Evolutionary conservation across 1,140 invertebrate species (phyloP).

Genomic region (Cyrtorhinus lividipennis): DNA sequence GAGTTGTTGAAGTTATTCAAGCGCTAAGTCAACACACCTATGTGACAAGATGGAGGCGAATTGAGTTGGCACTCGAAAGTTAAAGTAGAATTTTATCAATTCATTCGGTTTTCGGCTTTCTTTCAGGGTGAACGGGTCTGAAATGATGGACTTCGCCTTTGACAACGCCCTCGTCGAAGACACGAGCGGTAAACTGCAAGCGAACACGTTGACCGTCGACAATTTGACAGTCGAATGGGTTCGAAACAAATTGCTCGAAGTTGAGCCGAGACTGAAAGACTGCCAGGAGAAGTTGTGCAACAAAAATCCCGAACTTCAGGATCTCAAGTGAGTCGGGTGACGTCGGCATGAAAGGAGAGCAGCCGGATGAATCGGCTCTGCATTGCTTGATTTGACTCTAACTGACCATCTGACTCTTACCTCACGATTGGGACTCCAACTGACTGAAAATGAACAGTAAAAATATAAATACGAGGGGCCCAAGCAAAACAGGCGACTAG

Average conservation of each 20-base stretch:
- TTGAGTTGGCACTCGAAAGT: no score
- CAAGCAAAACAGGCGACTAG: no score
- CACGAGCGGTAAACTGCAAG: constrained; percentile 60
- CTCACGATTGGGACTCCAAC: no score
- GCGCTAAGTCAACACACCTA: no score
- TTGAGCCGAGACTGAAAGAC: constrained; percentile 55
- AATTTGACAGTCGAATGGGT: constrained; percentile 81
- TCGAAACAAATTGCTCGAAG: constrained; percentile 54
- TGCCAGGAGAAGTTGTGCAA: constrained; percentile 36
- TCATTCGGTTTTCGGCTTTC: background rate
- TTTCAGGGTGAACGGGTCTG: constrained; percentile 23
- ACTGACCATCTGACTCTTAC: no score
- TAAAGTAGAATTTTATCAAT: background rate
- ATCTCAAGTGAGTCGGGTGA: constrained; percentile 16
- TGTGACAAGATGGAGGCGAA: background rate
- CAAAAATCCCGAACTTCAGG: constrained; percentile 20
- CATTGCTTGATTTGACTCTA: no score
- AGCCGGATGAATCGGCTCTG: no score
- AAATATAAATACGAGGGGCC: no score
- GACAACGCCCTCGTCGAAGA: constrained; percentile 71
- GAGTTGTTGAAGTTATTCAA: no score
- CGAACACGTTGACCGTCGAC: constrained; percentile 74
- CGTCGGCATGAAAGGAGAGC: no score
- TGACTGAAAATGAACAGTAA: no score
- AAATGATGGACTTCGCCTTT: constrained; percentile 62